Evolutionary conservation across 2,888 invertebrate species (phyloP), one percentile per base, ranked within the genome.

Genomic region (Luperina nickerlii): DNA sequence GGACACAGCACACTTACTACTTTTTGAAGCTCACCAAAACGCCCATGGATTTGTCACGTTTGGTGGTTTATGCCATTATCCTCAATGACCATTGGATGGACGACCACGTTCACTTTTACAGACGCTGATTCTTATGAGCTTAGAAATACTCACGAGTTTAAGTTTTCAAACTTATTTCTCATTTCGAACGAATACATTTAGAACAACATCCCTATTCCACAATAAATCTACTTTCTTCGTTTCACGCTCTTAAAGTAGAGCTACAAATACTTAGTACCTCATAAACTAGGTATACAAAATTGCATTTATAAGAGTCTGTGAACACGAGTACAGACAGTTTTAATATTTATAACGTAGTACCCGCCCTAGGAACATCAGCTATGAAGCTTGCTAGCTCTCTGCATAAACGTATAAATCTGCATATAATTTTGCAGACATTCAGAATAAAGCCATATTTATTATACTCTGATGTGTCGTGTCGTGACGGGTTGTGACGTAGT

Each of bases 201-300:
- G 57, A n/a, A 48, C 15, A 48, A 48, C 15, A 15, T 48, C 48
- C 48, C 5, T 48, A 48, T 15, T 48, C 15, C 5, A 5, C 57
- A 57, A n/a, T 57, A 57, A 57, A 57, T 24, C 24, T 57, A 57
- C 32, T 48, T 32, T n/a, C 27, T 24, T 27, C 67, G 45, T 54
- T 32, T 54, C 15, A 68, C 20, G 45, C n/a, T 70, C 4, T 51
- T 13, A 32, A 63, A 76, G 24, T 9, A 24, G 15, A 82, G 9
- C 67, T 24, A 60, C 32, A 24, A 42, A 15, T 38, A 60, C 81
- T 79, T 20, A 67, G 27, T 71, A 67, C 38, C 27, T 62, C 60
- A n/a, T 81, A 81, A 80, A 71, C 48, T 9, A n/a, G n/a, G n/a
- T n/a, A 62, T 54, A 81, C 81, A 85, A 66, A 80, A 81, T 81